These are phyloP conservation scores for Pachydiplax longipennis DNA, from an alignment of 2,888 invertebrate species.

Conservation along the genomic window DNA sequence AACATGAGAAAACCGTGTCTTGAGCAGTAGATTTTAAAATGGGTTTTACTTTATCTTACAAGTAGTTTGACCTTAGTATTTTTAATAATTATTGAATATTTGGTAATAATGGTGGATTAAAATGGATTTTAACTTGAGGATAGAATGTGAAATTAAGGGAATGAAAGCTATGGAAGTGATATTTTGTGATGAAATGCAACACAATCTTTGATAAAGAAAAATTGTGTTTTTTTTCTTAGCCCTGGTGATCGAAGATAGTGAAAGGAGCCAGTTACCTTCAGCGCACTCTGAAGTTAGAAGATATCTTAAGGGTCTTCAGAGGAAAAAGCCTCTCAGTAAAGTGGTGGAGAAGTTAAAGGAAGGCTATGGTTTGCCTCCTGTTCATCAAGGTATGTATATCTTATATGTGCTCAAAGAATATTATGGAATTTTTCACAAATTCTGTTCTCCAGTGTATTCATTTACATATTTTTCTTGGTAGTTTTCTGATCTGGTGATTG, in stretches of 20 bases:
- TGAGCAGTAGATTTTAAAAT: too few species aligned
- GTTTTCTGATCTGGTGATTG: too few species aligned
- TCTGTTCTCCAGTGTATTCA: too few species aligned
- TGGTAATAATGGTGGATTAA: background rate
- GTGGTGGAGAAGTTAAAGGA: constrained; percentile 49
- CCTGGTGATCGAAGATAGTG: constrained; percentile 15
- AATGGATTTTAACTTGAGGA: background rate
- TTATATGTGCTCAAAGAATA: background rate
- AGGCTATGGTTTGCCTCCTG: constrained; percentile 18
- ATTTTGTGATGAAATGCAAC: background rate
- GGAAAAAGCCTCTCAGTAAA: constrained; percentile 50
- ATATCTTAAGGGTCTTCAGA: constrained; percentile 50
- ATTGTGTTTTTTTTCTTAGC: background rate
- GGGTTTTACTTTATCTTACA: too few species aligned
- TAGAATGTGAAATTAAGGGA: background rate
- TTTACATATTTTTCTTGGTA: too few species aligned
- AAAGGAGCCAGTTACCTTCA: constrained; percentile 26
- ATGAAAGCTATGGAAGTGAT: too few species aligned
- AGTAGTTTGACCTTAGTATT: too few species aligned
- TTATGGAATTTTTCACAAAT: too few species aligned
- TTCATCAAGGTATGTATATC: background rate
- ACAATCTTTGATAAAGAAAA: background rate
- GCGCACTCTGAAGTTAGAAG: constrained; percentile 49
- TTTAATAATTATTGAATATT: too few species aligned
- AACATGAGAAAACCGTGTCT: too few species aligned